phyloP scores from a whole-genome alignment of 1,140 invertebrate genomes.

The Drosophila repleta region DNA sequence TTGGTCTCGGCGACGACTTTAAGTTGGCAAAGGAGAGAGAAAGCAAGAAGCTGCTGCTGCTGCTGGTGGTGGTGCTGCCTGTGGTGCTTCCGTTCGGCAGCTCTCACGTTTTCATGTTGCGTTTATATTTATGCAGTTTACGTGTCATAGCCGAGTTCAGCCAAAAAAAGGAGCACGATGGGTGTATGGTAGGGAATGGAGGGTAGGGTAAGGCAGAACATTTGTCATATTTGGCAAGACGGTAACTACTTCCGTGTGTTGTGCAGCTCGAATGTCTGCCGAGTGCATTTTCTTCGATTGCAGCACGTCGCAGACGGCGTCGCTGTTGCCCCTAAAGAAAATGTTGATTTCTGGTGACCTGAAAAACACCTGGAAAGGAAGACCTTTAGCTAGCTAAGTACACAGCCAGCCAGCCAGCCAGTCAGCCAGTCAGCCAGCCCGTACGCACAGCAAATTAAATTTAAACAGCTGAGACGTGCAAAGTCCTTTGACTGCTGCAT shows the following conservation, averaged over 20 bases:
- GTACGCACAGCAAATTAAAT: constrained; percentile 69
- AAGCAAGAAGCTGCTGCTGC: no score
- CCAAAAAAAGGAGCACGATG: background rate
- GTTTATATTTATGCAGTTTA: constrained; percentile 81
- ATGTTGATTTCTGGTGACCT: constrained; percentile 79
- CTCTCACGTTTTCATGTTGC: constrained; percentile 66
- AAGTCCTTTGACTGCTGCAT: constrained; percentile 44
- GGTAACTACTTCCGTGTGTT: constrained; percentile 77
- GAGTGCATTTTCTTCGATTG: constrained; percentile 76
- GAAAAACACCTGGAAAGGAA: constrained; percentile 51
- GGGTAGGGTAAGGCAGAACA: constrained; percentile 33
- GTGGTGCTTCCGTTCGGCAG: constrained; percentile 9
- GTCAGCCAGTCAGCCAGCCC: constrained; percentile 9
- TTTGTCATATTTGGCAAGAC: constrained; percentile 81
- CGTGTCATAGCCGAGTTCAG: constrained; percentile 52
- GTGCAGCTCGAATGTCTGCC: constrained; percentile 5
- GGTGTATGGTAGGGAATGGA: no score
- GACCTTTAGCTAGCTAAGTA: background rate
- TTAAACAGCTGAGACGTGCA: constrained; percentile 76
- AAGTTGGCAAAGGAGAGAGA: background rate
- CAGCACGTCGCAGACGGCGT: constrained; percentile 51
- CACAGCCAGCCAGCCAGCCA: background rate
- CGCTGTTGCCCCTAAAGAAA: constrained; percentile 23
- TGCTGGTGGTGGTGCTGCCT: no score
- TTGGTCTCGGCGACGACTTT: background rate